Percentiles rank a stretch among this genome's conserved stretches.
Evolutionary conservation across 2,888 invertebrate species (phyloP).

Genomic region (Trypoxylon attenuatum): DNA sequence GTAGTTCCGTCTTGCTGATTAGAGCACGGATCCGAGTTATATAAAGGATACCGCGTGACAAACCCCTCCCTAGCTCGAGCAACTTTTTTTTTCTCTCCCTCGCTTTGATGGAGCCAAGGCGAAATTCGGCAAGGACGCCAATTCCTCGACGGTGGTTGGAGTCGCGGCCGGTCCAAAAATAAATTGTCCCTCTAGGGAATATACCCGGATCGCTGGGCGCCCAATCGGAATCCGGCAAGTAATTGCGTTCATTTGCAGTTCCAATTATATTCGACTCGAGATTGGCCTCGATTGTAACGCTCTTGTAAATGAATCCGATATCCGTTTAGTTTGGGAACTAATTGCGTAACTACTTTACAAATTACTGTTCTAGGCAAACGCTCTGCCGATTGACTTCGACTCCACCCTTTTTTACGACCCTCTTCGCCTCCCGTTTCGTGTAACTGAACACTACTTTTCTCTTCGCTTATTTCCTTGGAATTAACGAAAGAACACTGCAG

Average conservation of each 20-base stretch:
- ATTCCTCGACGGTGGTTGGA: background rate
- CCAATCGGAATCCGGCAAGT: slow-evolving; percentile 6
- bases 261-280: slow-evolving; percentile 4
- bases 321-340: slow-evolving; percentile 23
- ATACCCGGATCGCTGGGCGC: background rate
- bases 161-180: background rate
- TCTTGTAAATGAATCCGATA: slow-evolving; percentile 25
- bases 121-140: background rate
- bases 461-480: too few species aligned
- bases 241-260: slow-evolving; percentile 26
- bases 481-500: too few species aligned
- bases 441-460: too few species aligned
- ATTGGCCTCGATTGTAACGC: slow-evolving; percentile 17
- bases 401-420: slow-evolving; percentile 11
- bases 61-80: background rate
- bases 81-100: background rate
- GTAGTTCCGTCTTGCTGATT: background rate
- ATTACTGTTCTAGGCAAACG: slow-evolving; percentile 10
- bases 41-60: slow-evolving; percentile 1
- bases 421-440: slow-evolving; percentile 7
- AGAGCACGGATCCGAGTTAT: slow-evolving; percentile 1
- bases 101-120: background rate
- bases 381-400: slow-evolving; percentile 5
- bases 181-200: background rate
- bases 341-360: slow-evolving; percentile 19